These are phyloP conservation scores for Strongylocentrotus purpuratus DNA, from an alignment of 35 echinoderm and acorn worm genomes.

Conservation along the genomic window DNA sequence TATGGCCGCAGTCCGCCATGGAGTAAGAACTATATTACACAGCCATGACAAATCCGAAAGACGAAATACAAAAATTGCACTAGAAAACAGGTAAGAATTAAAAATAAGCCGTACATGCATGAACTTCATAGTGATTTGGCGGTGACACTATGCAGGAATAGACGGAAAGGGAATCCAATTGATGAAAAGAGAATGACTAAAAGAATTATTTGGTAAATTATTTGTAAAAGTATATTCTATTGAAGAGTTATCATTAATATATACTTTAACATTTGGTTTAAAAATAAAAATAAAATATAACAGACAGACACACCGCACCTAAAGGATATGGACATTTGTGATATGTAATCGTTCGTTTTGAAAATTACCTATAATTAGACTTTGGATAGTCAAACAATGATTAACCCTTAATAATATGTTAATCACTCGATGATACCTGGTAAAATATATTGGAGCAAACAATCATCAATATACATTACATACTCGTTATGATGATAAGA, in stretches of 20 bases:
- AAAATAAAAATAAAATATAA: background rate
- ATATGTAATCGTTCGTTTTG: background rate
- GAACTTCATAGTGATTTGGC: no score
- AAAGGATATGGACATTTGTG: background rate
- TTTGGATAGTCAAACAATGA: background rate
- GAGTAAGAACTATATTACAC: no score
- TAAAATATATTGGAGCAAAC: background rate
- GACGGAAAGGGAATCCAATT: no score
- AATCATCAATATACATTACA: background rate
- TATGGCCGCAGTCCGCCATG: no score
- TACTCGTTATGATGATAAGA: conserved; percentile 21
- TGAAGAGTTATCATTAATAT: background rate
- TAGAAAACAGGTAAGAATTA: no score
- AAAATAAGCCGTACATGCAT: no score
- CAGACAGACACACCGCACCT: background rate
- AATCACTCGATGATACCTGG: background rate
- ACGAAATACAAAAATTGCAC: no score
- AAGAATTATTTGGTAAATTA: no score
- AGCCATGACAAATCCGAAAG: no score
- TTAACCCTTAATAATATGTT: background rate
- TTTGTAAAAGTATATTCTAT: no score
- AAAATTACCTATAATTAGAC: background rate
- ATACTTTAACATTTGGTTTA: background rate
- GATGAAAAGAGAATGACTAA: no score
- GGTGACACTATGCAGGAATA: no score